phyloP scores from a whole-genome alignment of 2,888 invertebrate species.

The Nomada lathburiana region DNA sequence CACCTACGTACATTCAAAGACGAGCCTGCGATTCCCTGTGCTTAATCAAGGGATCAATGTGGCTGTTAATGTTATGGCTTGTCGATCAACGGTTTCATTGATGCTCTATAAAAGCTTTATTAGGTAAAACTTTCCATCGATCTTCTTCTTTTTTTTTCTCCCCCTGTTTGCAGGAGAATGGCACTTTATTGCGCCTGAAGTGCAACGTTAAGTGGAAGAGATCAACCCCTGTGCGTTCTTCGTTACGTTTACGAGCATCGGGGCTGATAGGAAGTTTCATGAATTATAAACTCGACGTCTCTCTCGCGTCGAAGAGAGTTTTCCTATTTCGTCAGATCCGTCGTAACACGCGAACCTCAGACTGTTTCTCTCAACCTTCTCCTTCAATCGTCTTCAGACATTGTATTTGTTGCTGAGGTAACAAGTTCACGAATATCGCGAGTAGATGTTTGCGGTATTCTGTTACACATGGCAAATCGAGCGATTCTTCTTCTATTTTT shows the following conservation, averaged over 20 bases:
- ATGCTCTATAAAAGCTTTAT: constrained; percentile 28
- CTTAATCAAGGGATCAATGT: neutral
- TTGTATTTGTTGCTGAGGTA: neutral
- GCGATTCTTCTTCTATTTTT: neutral
- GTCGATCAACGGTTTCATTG: neutral
- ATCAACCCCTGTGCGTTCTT: constrained; percentile 37
- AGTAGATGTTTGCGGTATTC: neutral
- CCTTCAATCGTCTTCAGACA: neutral
- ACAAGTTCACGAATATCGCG: no score
- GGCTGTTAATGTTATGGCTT: constrained; percentile 13
- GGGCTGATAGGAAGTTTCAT: constrained; percentile 16
- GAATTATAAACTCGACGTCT: constrained; percentile 15
- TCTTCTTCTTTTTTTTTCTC: constrained; percentile 6
- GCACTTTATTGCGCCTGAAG: constrained; percentile 41
- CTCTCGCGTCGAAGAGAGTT: neutral
- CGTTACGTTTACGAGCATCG: constrained; percentile 20
- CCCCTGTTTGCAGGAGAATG: constrained; percentile 1
- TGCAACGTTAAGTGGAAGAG: constrained; percentile 51
- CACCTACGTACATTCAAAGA: neutral
- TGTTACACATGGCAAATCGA: neutral
- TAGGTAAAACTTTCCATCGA: constrained; percentile 24
- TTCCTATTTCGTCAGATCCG: neutral
- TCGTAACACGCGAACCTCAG: neutral
- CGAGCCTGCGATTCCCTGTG: neutral
- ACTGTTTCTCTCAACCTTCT: neutral